Percentiles rank a stretch among this genome's conserved stretches.
phyloP scores from a whole-genome alignment of 1,140 invertebrate species.

The Aphaenogaster rudis region DNA sequence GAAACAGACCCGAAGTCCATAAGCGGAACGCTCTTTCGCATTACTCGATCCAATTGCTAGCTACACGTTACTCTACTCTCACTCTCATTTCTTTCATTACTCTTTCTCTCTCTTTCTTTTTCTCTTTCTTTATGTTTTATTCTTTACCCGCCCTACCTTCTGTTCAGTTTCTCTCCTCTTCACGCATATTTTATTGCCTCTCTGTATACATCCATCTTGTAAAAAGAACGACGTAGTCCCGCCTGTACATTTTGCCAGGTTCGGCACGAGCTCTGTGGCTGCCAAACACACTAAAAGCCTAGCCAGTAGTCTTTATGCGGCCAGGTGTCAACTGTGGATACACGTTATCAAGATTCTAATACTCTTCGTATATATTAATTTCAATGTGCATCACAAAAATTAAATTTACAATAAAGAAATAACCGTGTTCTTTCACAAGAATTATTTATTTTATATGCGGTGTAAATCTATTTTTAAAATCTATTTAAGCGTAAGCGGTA shows the following conservation, averaged over 20 bases:
- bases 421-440: neutral
- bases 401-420: neutral
- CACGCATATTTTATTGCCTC: conserved; percentile 61
- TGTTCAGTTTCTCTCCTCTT: neutral
- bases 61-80: conserved; percentile 47
- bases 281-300: conserved; percentile 59
- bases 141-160: conserved; percentile 1
- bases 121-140: conserved; percentile 24
- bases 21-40: conserved; percentile 72
- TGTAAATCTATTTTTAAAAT: neutral
- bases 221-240: conserved; percentile 51
- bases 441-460: neutral
- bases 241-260: conserved; percentile 32
- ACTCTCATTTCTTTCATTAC: conserved; percentile 48
- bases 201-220: conserved; percentile 44
- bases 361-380: neutral
- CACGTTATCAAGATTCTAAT: conserved; percentile 31
- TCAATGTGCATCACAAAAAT: neutral
- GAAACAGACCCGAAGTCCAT: conserved; percentile 63
- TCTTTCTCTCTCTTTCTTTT: conserved; percentile 63
- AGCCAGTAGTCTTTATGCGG: conserved; percentile 58
- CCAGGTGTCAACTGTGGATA: conserved; percentile 53
- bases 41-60: conserved; percentile 66
- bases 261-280: conserved; percentile 64
- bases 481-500: neutral